Conservation (phyloP, 2,888 invertebrate species). For the Leucania comma region DNA sequence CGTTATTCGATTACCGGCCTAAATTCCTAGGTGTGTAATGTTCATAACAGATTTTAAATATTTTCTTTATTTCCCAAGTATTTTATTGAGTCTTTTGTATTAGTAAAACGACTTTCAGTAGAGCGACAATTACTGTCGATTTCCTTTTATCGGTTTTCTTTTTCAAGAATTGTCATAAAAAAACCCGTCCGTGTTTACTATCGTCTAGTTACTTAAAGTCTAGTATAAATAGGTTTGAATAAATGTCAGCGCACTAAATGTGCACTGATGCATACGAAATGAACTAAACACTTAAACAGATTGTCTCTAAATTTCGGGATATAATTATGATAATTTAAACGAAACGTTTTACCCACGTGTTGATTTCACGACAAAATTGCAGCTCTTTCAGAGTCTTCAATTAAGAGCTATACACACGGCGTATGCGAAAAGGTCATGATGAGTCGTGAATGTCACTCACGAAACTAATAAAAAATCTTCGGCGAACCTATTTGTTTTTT, state of each 20-base stretch:
- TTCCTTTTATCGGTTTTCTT: neutral
- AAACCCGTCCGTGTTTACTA: neutral
- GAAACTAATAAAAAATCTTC: constrained; percentile 24
- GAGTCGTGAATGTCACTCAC: constrained; percentile 45
- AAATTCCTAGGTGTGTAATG: neutral
- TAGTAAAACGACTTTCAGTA: constrained; percentile 3
- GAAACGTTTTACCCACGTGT: neutral
- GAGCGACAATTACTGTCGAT: neutral
- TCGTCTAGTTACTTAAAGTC: neutral
- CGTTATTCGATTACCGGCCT: neutral
- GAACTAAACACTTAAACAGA: neutral
- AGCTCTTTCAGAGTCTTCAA: constrained; percentile 18
- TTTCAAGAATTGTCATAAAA: constrained; percentile 6
- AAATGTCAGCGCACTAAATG: constrained; percentile 7
- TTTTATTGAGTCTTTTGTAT: neutral
- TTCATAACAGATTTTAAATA: neutral
- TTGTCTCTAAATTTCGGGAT: constrained; percentile 5
- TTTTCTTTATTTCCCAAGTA: constrained; percentile 1
- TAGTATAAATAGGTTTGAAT: constrained; percentile 7
- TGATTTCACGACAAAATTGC: constrained; percentile 17
- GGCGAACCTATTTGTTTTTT: neutral
- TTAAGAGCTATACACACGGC: constrained; percentile 39
- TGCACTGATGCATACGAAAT: neutral
- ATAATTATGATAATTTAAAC: constrained; percentile 10
- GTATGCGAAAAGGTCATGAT: constrained; percentile 36